These are phyloP conservation scores for Ganaspis sp. DNA, from an alignment of 1,140 invertebrate species.

Conservation along the genomic window DNA sequence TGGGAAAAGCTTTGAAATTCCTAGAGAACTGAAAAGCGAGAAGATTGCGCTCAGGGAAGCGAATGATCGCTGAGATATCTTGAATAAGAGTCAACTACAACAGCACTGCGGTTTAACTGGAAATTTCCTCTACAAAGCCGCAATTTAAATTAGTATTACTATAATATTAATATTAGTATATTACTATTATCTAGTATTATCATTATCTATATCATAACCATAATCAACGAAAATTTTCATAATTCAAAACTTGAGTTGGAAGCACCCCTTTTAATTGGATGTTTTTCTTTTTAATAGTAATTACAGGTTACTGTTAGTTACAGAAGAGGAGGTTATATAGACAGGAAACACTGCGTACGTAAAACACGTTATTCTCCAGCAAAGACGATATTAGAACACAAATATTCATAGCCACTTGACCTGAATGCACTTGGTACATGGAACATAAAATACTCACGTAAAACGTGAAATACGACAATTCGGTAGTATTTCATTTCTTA, in stretches of 20 bases:
- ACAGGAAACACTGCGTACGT: not conserved
- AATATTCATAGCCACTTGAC: constrained; percentile 62
- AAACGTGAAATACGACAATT: constrained; percentile 53
- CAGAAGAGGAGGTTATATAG: not conserved
- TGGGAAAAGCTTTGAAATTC: not conserved
- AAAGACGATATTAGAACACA: constrained; percentile 39
- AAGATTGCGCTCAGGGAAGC: constrained; percentile 31
- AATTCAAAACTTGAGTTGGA: not conserved
- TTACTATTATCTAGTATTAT: no score
- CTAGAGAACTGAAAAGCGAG: constrained; percentile 27
- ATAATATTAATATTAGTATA: no score
- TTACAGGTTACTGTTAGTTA: not conserved
- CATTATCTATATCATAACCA: no score
- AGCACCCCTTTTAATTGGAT: not conserved
- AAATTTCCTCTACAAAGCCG: not conserved
- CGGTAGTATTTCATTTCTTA: constrained; percentile 51
- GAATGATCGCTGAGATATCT: constrained; percentile 55
- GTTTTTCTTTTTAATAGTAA: not conserved
- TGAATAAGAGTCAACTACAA: constrained; percentile 53
- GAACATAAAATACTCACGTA: constrained; percentile 24
- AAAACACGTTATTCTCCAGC: constrained; percentile 1
- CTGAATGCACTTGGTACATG: constrained; percentile 48
- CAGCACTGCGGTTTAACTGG: not conserved
- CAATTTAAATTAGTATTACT: not conserved
- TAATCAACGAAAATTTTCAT: not conserved